A percentile compares a stretch with the other conserved stretches of the same genome.
phyloP scores from a whole-genome alignment of 2,797 vertebrate genomes.

The Malurus leucopterus region DNA sequence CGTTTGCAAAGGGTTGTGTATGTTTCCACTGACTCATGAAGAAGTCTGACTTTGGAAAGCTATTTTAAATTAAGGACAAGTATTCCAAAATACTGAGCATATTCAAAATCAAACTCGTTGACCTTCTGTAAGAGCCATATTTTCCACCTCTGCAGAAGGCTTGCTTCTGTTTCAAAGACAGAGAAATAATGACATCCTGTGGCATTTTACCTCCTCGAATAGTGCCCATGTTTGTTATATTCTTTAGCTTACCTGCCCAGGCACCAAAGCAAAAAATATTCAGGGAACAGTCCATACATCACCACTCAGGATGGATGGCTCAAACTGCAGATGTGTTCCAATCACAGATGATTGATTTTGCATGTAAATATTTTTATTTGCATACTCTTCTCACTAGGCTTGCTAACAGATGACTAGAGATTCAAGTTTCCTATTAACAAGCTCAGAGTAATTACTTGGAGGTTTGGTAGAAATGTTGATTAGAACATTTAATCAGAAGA shows the following conservation, averaged over 20 bases:
- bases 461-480: not conserved
- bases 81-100: slow-evolving; percentile 7
- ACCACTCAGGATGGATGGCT: not conserved
- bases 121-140: not conserved
- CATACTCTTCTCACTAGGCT: not conserved
- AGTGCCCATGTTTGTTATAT: not conserved
- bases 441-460: not conserved
- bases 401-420: not conserved
- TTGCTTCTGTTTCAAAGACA: not conserved
- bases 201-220: not conserved
- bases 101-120: not conserved
- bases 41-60: slow-evolving; percentile 10
- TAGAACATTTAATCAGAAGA: not conserved
- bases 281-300: not conserved
- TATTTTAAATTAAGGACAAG: slow-evolving; percentile 31
- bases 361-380: not conserved
- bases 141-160: slow-evolving; percentile 2
- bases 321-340: not conserved
- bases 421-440: not conserved
- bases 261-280: not conserved
- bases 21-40: slow-evolving; percentile 49
- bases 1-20: not conserved
- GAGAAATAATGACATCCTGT: slow-evolving; percentile 36
- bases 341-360: not conserved
- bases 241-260: not conserved